These are phyloP conservation scores for Basileuterus tristriatus DNA, from an alignment of 2,797 vertebrate genomes.

Conservation along the genomic window DNA sequence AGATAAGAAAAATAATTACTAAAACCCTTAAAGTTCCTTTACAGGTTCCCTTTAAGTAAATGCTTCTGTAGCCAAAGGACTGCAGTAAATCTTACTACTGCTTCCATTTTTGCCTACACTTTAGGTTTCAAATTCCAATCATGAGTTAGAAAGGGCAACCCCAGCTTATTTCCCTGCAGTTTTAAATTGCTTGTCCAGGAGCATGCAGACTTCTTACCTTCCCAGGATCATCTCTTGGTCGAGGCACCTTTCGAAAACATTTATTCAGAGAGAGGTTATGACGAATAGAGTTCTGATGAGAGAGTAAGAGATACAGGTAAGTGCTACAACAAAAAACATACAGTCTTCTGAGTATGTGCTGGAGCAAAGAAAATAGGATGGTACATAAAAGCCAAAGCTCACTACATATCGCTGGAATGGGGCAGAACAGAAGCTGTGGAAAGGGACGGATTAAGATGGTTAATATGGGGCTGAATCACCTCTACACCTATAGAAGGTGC, in stretches of 20 bases:
- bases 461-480: not conserved
- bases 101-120: slow-evolving; percentile 59
- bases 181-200: slow-evolving; percentile 12
- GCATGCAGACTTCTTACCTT: slow-evolving; percentile 82
- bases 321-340: not conserved
- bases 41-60: slow-evolving; percentile 41
- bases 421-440: not conserved
- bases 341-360: not conserved
- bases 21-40: not conserved
- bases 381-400: not conserved
- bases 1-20: not conserved
- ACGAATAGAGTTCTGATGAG: slow-evolving; percentile 94
- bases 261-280: slow-evolving; percentile 98
- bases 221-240: slow-evolving; percentile 93
- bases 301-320: slow-evolving; percentile 14
- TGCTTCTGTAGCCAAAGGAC: slow-evolving; percentile 2
- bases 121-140: slow-evolving; percentile 58
- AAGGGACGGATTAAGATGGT: not conserved
- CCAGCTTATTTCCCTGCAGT: slow-evolving; percentile 18
- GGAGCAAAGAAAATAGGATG: not conserved
- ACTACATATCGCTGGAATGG: not conserved
- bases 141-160: slow-evolving; percentile 48
- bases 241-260: slow-evolving; percentile 96
- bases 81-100: slow-evolving; percentile 59
- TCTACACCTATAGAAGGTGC: not conserved